Evolutionary conservation across 2,113 vertebrate genomes (phyloP).

Genomic region (Salvelinus fontinalis): DNA sequence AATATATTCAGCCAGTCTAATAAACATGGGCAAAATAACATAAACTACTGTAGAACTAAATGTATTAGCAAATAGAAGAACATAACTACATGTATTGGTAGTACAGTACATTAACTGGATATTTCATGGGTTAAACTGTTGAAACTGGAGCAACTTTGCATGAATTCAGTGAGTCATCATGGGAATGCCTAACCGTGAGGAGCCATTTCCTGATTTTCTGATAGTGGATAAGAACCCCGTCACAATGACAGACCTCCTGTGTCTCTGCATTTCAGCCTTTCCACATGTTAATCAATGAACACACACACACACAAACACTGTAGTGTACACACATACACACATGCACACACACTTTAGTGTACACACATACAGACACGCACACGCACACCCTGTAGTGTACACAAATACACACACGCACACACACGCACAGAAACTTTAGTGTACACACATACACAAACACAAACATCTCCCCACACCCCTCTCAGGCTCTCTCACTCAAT

Average conservation of each 20-base stretch:
- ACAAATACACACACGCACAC: background rate
- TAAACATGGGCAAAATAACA: no score
- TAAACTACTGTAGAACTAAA: no score
- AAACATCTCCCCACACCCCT: slow-evolving; percentile 8
- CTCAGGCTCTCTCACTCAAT: slow-evolving; percentile 23
- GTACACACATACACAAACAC: background rate
- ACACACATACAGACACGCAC: background rate
- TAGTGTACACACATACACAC: background rate
- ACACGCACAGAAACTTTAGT: no score
- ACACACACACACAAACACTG: background rate
- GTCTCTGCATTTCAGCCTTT: background rate
- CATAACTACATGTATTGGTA: no score
- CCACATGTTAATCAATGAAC: background rate
- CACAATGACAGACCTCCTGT: background rate
- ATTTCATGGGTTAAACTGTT: background rate
- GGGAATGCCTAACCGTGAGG: background rate
- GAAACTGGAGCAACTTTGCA: background rate
- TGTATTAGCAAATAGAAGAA: no score
- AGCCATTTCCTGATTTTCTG: slow-evolving; percentile 4
- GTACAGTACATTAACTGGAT: background rate
- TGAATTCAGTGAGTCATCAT: background rate
- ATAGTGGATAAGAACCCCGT: background rate
- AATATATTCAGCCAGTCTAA: no score
- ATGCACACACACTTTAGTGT: background rate
- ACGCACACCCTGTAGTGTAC: background rate